Conservation (phyloP, 2,888 invertebrate species). For the Odiellus spinosus region DNA sequence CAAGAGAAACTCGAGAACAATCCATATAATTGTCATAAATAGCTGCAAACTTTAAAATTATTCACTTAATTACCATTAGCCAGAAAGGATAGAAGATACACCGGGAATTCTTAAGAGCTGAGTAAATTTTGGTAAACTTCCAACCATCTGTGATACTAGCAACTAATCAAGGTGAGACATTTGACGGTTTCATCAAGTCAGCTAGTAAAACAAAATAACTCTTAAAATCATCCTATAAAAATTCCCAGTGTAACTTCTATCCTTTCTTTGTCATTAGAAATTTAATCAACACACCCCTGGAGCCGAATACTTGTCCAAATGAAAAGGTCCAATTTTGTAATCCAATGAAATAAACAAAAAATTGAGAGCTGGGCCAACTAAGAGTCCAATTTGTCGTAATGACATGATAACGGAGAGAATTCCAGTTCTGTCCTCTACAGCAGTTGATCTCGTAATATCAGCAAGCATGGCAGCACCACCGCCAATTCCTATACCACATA, state of each 20-base stretch:
- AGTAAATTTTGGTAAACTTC: too few relatives aligned
- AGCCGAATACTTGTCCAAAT: conserved; percentile 29
- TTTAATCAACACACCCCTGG: conserved; percentile 33
- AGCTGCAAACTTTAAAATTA: conserved; percentile 21
- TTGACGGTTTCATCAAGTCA: too few relatives aligned
- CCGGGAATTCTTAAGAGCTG: too few relatives aligned
- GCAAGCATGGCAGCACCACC: conserved; percentile 31
- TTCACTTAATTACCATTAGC: too few relatives aligned
- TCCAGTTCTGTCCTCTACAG: conserved; percentile 29
- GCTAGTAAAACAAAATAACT: too few relatives aligned
- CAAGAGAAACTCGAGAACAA: conserved; percentile 14
- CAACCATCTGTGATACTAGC: too few relatives aligned
- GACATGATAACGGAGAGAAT: conserved; percentile 31
- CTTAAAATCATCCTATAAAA: too few relatives aligned
- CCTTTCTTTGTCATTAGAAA: too few relatives aligned
- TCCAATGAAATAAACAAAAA: conserved; percentile 27
- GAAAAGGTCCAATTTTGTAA: conserved; percentile 27
- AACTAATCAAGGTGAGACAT: too few relatives aligned
- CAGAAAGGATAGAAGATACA: too few relatives aligned
- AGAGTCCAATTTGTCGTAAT: conserved; percentile 31
- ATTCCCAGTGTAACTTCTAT: too few relatives aligned
- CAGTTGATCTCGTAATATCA: conserved; percentile 31
- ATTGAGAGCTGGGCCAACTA: conserved; percentile 33
- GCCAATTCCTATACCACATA: conserved; percentile 29
- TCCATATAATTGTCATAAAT: conserved; percentile 32